A percentile compares a stretch with the other conserved stretches of the same genome.
Evolutionary conservation across 2,888 invertebrate species (phyloP).

Genomic region (Actias luna): DNA sequence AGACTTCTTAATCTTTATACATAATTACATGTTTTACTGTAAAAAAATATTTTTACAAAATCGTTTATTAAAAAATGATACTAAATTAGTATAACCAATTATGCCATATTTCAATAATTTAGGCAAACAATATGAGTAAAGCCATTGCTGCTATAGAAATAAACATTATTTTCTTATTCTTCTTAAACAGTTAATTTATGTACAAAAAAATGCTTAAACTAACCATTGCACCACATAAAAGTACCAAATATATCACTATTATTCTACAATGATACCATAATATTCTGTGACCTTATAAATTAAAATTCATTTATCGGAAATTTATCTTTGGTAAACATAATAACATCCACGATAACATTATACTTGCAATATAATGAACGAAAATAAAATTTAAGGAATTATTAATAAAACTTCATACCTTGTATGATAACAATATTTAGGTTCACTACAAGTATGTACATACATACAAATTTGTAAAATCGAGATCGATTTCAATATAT

Average conservation of each 20-base stretch:
- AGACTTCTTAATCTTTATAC: slow-evolving; percentile 61
- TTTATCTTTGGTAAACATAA: slow-evolving; percentile 75
- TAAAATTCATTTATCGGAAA: slow-evolving; percentile 56
- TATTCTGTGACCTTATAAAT: slow-evolving; percentile 43
- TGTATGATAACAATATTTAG: slow-evolving; percentile 80
- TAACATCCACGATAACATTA: slow-evolving; percentile 33
- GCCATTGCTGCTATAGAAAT: slow-evolving; percentile 53
- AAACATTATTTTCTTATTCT: slow-evolving; percentile 30
- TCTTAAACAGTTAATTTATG: slow-evolving; percentile 51
- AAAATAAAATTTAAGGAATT: slow-evolving; percentile 37
- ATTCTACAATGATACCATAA: slow-evolving; percentile 46
- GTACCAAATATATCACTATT: slow-evolving; percentile 49
- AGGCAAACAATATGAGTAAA: slow-evolving; percentile 63
- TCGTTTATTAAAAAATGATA: slow-evolving; percentile 34
- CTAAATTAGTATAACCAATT: slow-evolving; percentile 24
- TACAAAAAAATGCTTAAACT: slow-evolving; percentile 60
- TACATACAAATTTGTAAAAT: slow-evolving; percentile 73
- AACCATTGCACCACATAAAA: slow-evolving; percentile 74
- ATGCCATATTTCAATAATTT: slow-evolving; percentile 20
- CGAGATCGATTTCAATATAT: slow-evolving; percentile 74
- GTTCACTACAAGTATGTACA: slow-evolving; percentile 65
- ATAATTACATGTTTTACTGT: slow-evolving; percentile 73
- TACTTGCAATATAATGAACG: slow-evolving; percentile 45
- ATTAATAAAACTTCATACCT: slow-evolving; percentile 71
- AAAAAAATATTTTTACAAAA: slow-evolving; percentile 62